Evolutionary conservation across 2,797 vertebrate species (phyloP), one percentile per base, ranked within the genome.

Genomic region (Helicolenus hilgendorfi): DNA sequence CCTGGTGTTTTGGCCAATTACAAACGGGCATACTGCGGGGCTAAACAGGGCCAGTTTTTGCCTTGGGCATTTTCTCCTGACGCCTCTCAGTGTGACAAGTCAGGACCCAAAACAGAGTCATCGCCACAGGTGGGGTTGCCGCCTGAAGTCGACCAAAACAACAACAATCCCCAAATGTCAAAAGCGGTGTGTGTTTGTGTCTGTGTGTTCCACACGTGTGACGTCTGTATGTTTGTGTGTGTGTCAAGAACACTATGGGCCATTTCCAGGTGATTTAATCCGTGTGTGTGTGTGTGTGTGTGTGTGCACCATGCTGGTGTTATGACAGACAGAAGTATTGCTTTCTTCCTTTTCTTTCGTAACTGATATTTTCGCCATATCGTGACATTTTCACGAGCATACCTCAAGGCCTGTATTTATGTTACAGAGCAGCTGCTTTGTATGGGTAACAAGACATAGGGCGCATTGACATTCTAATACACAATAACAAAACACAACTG

Each of bases 1-100:
- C 92, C 89, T 92, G 84, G 91, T 94, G 93, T 95, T 96, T 94
- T 93, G 93, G 94, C 96, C 97, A 97, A 96, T 96, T 96, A 96
- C 94, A 95, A 94, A 95, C 87, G 84, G 96, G 94, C 93, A 94
- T 83, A 95, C 95, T 95, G 92, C 91, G 59, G 94, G 94, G 95
- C 95, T 95, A 95, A 96, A 95, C 95, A 96, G 92, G 94, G 91
- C 90, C 93, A 94, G 85, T 87, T 89, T 90, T 77, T n/a, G 88
- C 95, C 94, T 72, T 6, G 15, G 89, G 96, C 93, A 27, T 81
- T 45, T 91, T 85, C 90, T 93, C 94, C 88, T 93, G 94, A 92
- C 79, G 92, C 91, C 86, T 89, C 91, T 90, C 89, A 84, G 83
- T 95, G 82, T 94, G 94, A 95, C 95, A 95, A 94, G 93, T 94